phyloP scores from a whole-genome alignment of 2,113 vertebrate species.

The Nettapus auritus region DNA sequence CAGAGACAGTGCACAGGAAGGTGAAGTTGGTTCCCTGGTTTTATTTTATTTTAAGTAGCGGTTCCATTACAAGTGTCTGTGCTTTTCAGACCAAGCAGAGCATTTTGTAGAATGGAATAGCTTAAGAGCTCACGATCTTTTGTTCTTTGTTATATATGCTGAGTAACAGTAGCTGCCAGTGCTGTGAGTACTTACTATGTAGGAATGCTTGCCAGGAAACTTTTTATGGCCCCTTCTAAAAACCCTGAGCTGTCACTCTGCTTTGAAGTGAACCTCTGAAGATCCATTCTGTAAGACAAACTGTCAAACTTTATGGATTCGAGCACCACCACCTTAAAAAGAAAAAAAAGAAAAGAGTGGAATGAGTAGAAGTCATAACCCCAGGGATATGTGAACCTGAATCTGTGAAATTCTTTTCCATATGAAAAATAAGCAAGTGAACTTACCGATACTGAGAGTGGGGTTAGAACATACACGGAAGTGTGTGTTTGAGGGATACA shows the following conservation, averaged over 20 bases:
- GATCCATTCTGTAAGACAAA: background rate
- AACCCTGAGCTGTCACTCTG: background rate
- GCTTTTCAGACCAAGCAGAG: background rate
- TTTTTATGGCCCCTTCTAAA: background rate
- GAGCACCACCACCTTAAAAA: background rate
- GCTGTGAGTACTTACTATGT: background rate
- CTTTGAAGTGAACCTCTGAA: background rate
- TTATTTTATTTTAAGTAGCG: background rate
- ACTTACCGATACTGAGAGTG: background rate
- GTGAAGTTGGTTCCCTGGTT: background rate
- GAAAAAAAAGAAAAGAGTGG: background rate
- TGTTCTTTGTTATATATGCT: background rate
- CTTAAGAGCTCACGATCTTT: background rate
- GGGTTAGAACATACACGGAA: background rate
- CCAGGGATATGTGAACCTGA: background rate
- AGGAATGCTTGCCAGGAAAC: background rate
- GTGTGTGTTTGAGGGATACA: background rate
- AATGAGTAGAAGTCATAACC: background rate
- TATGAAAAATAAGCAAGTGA: background rate
- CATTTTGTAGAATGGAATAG: background rate
- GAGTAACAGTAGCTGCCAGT: background rate
- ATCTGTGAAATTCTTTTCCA: background rate
- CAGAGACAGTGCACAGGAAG: background rate
- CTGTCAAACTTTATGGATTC: background rate
- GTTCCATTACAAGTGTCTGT: background rate